Evolutionary conservation across 2,888 invertebrate species (phyloP), one percentile per base, ranked within the genome.

Genomic region (Neocrepidodera transversa): DNA sequence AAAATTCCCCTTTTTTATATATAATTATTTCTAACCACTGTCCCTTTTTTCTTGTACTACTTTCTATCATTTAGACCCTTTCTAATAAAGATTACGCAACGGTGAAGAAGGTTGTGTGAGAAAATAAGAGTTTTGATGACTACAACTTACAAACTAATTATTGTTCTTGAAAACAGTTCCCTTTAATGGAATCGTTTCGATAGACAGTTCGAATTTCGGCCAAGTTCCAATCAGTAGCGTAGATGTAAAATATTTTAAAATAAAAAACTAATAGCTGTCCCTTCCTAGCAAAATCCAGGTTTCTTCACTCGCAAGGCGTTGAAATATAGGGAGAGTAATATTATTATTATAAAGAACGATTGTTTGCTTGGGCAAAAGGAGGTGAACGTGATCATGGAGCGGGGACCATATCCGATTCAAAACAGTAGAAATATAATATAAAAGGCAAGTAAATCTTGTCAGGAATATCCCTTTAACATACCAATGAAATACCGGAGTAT

Each of bases 121-220:
- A 43, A 53, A 53, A 53, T 53, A 53, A 43, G 32, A 32, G 45
- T 53, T 45, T 58, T 58, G 58, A 52, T 52, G 52, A 47, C 52
- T 52, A 47, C 58, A 52, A 58, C 58, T 52, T 52, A 52, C 47
- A 52, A 58, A 52, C 47, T 58, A 58, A 58, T 58, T 52, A 58
- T 52, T 58, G 58, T 52, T 58, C 52, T 52, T 51, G 52, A 47
- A 52, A 51, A 52, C 40, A 52, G 40, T 40, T 51, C 42, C n/a
- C 36, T 18, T 36, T 58, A 58, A 51, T 45, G 48, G 45, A 42
- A 50, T 38, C 50, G 51, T 36, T 40, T 40, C 36, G 45, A 58
- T 51, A 51, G 58, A 52, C n/a, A n/a, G n/a, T n/a, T n/a, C n/a
- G n/a, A n/a, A 38, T 8, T 38, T 38, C 8, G 17, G 18, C 13